Evolutionary conservation across 2,888 invertebrate species (phyloP), one percentile per base, ranked within the genome.

Genomic region (Dicycla oo): DNA sequence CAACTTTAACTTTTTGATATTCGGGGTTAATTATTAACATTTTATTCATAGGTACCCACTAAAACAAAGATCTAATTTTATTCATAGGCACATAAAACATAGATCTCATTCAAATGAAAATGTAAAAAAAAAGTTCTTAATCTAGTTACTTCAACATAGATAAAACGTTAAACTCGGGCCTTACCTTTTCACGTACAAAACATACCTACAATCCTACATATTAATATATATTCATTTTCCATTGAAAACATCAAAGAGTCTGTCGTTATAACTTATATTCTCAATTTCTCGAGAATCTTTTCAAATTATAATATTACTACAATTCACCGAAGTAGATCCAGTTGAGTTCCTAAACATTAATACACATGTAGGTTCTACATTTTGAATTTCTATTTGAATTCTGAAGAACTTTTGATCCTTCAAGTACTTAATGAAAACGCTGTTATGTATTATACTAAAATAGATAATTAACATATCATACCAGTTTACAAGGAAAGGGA

Each of bases 261-360:
- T 51, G 20, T 43, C 49, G 49, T 34, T 49, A 43, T 43, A 47
- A 54, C n/a, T 47, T n/a, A 60, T 34, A 23, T 40, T 60, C 60
- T 26, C 26, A 26, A 75, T 54, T 60, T n/a, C 43, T 51, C 47
- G 20, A 64, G 54, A 63, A 58, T 53, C 47, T 43, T 30, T 43
- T 8, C 5, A 66, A 61, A 18, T 26, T 54, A 49, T n/a, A 30
- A 67, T 38, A 47, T 26, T 58, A 56, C 54, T 69, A 75, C 47
- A 75, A 69, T 45, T 45, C 40, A 51, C 62, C 26, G 20, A 49
- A 49, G n/a, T 66, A 43, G 8, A 69, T 61, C 65, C 20, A 43
- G 20, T 49, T 20, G 49, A 61, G 54, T 69, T 60, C 43, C 54
- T 38, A 26, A 64, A 56, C 58, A 60, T 43, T n/a, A 69, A 65